Evolutionary conservation across 2,113 vertebrate species (phyloP).

Genomic region (zebrafish (Danio rerio)): DNA sequence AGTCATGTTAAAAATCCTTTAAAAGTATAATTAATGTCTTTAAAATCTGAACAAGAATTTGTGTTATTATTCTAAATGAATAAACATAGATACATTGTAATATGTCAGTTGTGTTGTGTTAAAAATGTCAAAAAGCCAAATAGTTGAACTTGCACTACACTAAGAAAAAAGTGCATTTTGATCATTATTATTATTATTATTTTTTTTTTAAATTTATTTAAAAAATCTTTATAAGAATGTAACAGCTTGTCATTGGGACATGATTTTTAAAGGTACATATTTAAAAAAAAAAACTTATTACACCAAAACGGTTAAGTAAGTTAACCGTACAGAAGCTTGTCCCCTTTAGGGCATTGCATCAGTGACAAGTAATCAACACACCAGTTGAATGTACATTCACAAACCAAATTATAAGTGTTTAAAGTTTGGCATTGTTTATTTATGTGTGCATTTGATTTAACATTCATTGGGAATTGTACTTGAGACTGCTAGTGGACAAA

Average conservation of each 20-base stretch:
- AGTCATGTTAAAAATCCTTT: neutral
- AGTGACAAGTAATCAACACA: neutral
- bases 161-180: too few species aligned
- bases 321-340: too few species aligned
- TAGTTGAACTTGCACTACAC: neutral
- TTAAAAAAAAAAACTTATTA: too few species aligned
- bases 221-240: too few species aligned
- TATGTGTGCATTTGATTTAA: slow-evolving; percentile 13
- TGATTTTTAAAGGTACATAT: too few species aligned
- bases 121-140: neutral
- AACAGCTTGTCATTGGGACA: too few species aligned
- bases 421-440: neutral
- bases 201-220: too few species aligned
- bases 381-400: neutral
- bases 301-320: too few species aligned
- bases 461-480: slow-evolving; percentile 69
- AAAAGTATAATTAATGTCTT: neutral
- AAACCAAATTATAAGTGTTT: neutral
- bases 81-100: neutral
- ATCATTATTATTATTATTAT: too few species aligned
- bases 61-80: neutral
- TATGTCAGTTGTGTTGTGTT: neutral
- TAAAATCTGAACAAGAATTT: neutral
- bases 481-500: slow-evolving; percentile 36
- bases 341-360: neutral